Conservation (phyloP, 2,888 invertebrate species). For the Criorhina ranunculi region DNA sequence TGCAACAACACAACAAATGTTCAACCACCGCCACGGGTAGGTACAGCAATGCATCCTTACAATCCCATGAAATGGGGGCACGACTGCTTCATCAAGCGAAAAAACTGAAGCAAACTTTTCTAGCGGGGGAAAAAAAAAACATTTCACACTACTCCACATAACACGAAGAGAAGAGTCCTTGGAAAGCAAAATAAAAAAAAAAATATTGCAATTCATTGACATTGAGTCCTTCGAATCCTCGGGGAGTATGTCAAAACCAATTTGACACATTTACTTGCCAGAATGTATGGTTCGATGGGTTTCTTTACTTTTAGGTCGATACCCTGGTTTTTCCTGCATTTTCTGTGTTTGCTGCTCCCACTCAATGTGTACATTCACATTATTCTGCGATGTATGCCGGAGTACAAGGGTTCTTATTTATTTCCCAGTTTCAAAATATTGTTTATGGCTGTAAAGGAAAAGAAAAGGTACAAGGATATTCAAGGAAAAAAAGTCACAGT, state of each 20-base stretch:
- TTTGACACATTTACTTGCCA: slow-evolving; percentile 73
- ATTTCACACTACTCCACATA: slow-evolving; percentile 48
- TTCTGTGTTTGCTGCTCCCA: slow-evolving; percentile 6
- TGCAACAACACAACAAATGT: slow-evolving; percentile 39
- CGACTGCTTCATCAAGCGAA: slow-evolving; percentile 61
- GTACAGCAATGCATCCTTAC: slow-evolving; percentile 56
- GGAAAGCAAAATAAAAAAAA: slow-evolving; percentile 8
- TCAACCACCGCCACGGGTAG: slow-evolving; percentile 21
- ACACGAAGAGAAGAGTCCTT: slow-evolving; percentile 36
- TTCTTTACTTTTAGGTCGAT: slow-evolving; percentile 49
- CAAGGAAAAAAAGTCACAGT: background rate
- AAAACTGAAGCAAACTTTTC: slow-evolving; percentile 60
- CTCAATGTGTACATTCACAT: slow-evolving; percentile 15
- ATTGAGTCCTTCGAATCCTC: slow-evolving; percentile 70
- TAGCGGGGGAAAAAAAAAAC: slow-evolving; percentile 14
- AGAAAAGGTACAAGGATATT: slow-evolving; percentile 1
- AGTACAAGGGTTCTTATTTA: slow-evolving; percentile 30
- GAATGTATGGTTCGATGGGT: slow-evolving; percentile 58
- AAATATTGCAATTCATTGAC: slow-evolving; percentile 68
- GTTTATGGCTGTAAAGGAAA: slow-evolving; percentile 12
- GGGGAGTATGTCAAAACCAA: slow-evolving; percentile 76
- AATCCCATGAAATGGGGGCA: slow-evolving; percentile 32
- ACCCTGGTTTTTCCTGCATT: slow-evolving; percentile 31
- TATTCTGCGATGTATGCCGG: slow-evolving; percentile 25
- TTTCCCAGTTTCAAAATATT: slow-evolving; percentile 42